A percentile compares a stretch with the other conserved stretches of the same genome.
phyloP scores from a whole-genome alignment of 2,113 vertebrate genomes.

The Eulemur macaco region DNA sequence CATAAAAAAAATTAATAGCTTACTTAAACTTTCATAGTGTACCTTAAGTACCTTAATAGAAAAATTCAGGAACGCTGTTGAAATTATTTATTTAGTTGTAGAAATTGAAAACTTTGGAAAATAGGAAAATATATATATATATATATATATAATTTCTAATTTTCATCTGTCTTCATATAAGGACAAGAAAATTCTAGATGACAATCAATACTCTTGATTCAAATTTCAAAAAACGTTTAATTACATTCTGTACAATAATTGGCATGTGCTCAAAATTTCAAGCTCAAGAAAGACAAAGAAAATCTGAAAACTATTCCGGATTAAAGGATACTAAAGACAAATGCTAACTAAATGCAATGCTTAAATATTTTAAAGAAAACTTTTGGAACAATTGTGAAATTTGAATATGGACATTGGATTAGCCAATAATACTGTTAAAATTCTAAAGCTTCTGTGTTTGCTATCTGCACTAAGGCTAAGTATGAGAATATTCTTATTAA shows the following conservation, averaged over 20 bases:
- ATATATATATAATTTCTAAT: neutral
- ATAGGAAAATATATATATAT: neutral
- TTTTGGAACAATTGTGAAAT: neutral
- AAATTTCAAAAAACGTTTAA: neutral
- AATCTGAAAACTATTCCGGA: neutral
- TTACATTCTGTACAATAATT: neutral
- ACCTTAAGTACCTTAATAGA: neutral
- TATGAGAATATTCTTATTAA: neutral
- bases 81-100: slow-evolving; percentile 13
- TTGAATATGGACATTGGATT: neutral
- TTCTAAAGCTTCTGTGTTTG: neutral
- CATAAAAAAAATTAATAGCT: neutral
- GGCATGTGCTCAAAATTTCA: neutral
- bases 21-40: neutral
- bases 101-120: neutral
- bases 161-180: neutral
- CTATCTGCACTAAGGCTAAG: neutral
- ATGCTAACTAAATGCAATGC: neutral
- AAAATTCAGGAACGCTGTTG: slow-evolving; percentile 2
- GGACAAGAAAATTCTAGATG: neutral
- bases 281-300: neutral
- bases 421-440: neutral
- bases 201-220: neutral
- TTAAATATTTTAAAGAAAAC: neutral
- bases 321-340: neutral